A percentile compares a stretch with the other conserved stretches of the same genome.
These are phyloP conservation scores for Antheraea mylitta DNA, from an alignment of 1,140 invertebrate species.

Conservation along the genomic window DNA sequence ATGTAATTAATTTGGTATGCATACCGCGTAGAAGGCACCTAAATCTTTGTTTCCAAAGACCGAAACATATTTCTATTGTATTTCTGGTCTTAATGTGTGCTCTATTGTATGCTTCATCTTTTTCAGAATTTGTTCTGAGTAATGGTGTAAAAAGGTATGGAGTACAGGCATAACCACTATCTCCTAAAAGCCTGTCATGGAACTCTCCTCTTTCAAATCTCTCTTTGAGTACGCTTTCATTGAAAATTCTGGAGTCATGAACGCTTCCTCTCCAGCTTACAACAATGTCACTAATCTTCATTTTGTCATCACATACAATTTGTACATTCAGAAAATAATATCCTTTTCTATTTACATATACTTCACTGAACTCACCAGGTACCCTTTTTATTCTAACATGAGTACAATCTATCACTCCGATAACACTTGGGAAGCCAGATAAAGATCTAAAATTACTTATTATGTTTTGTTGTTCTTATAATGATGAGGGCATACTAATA, in stretches of 20 bases:
- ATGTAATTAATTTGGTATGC: background rate
- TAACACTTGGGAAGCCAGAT: conserved; percentile 38
- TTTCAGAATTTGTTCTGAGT: background rate
- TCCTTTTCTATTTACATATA: conserved; percentile 44
- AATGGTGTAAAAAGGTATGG: conserved; percentile 22
- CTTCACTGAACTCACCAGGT: conserved; percentile 18
- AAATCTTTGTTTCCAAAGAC: conserved; percentile 8
- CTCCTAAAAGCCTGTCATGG: conserved; percentile 11
- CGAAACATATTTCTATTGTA: conserved; percentile 9
- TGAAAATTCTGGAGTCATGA: conserved; percentile 23
- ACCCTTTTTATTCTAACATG: conserved; percentile 17
- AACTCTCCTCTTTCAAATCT: conserved; percentile 3
- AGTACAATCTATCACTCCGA: conserved; percentile 52
- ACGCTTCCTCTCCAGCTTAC: conserved; percentile 16
- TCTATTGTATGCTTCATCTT: background rate
- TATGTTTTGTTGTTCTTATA: conserved; percentile 25
- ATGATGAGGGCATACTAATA: conserved; percentile 35
- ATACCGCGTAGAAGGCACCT: background rate
- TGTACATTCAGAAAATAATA: conserved; percentile 34
- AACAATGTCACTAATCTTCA: conserved; percentile 18
- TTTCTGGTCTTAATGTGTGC: background rate
- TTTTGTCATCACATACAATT: conserved; percentile 14
- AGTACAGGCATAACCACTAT: conserved; percentile 15
- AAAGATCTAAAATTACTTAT: conserved; percentile 37
- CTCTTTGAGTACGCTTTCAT: conserved; percentile 12